These are phyloP conservation scores for Arctocebus calabarensis DNA, from an alignment of 2,797 vertebrate genomes.

Conservation along the genomic window DNA sequence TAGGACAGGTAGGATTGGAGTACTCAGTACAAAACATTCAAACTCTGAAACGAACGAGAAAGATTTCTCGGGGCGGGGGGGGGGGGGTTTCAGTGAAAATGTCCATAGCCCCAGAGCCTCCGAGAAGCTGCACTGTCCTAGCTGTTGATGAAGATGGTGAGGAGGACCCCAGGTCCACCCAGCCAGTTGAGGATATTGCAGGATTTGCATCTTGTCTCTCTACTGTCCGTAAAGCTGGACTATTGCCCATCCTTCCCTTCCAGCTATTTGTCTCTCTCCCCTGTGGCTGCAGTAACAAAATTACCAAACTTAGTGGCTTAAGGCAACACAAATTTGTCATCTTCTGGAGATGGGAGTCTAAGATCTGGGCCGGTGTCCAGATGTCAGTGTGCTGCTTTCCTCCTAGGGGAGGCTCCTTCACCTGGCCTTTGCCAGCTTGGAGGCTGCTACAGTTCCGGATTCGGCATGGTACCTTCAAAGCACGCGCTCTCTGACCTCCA, in stretches of 20 bases:
- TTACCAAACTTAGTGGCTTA: background rate
- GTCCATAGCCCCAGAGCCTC: no score
- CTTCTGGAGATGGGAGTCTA: background rate
- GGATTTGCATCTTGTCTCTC: background rate
- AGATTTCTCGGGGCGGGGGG: background rate
- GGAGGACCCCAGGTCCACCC: background rate
- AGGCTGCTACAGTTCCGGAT: background rate
- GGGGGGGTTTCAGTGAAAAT: background rate
- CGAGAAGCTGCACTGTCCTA: fast-evolving
- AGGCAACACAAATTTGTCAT: background rate
- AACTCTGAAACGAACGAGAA: background rate
- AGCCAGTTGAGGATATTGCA: background rate
- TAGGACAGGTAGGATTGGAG: background rate
- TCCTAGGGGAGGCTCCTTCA: background rate
- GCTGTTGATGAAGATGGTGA: background rate
- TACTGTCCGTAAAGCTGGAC: background rate
- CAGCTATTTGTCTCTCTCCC: background rate
- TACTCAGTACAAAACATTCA: background rate
- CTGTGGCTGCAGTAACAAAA: background rate
- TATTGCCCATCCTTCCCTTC: background rate
- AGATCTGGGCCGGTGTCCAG: background rate
- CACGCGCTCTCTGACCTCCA: background rate
- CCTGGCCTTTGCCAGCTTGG: background rate
- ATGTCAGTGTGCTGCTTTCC: background rate
- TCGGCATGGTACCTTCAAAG: fast-evolving